Conservation (phyloP, 2,888 invertebrate species). For the Hypselothyrea guttata region DNA sequence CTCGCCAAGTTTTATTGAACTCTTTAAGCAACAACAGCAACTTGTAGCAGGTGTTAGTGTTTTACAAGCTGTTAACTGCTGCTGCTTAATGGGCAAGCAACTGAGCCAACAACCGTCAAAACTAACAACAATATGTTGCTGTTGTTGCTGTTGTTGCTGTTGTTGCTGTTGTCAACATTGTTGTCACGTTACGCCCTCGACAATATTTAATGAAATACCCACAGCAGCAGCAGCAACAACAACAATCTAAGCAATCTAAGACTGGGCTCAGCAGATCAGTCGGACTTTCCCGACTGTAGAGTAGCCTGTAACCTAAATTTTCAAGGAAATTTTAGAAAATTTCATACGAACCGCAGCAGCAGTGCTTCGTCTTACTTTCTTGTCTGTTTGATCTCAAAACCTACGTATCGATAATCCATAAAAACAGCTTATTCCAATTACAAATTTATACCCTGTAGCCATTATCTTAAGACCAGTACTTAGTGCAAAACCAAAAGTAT, state of each 20-base stretch:
- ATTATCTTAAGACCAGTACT: no score
- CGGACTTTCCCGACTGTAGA: no score
- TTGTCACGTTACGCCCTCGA: constrained; percentile 49
- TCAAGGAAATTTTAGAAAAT: no score
- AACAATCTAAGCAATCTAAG: background rate
- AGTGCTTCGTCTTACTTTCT: no score
- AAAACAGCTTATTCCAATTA: no score
- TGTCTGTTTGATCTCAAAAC: no score
- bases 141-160: constrained; percentile 8
- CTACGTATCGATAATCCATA: no score
- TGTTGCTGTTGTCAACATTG: constrained; percentile 24
- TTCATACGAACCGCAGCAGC: no score
- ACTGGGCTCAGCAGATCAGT: no score
- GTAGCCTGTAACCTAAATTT: no score
- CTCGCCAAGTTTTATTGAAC: constrained; percentile 69
- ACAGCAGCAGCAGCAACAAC: background rate
- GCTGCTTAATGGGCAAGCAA: constrained; percentile 52
- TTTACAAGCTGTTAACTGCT: constrained; percentile 76
- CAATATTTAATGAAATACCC: constrained; percentile 36
- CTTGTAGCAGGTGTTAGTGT: constrained; percentile 71
- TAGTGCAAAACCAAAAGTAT: no score
- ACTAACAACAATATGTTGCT: constrained; percentile 19
- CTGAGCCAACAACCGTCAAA: constrained; percentile 12
- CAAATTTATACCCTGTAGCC: no score
- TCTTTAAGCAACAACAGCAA: constrained; percentile 42